A percentile compares a stretch with the other conserved stretches of the same genome.
Evolutionary conservation across 2,888 invertebrate species (phyloP).

Genomic region (Sipha maydis): DNA sequence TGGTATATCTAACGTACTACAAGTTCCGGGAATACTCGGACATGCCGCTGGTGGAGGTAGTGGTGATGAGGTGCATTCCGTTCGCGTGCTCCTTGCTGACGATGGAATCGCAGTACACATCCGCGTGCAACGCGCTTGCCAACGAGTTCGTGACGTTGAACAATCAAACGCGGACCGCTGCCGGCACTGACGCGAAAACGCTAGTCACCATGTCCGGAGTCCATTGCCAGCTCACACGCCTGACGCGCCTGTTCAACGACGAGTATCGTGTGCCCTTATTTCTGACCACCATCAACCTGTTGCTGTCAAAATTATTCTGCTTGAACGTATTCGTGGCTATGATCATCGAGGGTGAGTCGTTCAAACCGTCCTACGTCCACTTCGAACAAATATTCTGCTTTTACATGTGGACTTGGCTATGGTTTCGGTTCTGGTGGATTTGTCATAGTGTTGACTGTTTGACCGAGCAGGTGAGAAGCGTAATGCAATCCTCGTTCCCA

Average conservation of each 20-base stretch:
- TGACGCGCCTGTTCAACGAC: conserved; percentile 35
- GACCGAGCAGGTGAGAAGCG: no score
- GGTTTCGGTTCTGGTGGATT: conserved; percentile 38
- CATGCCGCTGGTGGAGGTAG: fast-evolving
- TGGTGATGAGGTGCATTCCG: not conserved
- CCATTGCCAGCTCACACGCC: conserved; percentile 14
- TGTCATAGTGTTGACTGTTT: no score
- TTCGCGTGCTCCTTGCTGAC: not conserved
- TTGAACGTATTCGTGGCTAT: conserved; percentile 15
- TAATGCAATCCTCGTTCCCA: no score
- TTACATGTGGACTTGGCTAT: not conserved
- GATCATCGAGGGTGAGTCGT: not conserved
- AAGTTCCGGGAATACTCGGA: not conserved
- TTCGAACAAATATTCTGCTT: not conserved
- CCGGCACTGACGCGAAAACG: not conserved
- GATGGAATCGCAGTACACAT: no score
- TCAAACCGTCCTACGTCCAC: not conserved
- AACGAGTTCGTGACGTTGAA: conserved; percentile 1
- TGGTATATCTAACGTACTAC: not conserved
- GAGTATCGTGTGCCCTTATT: conserved; percentile 30
- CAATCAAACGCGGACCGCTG: no score
- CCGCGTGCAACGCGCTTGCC: conserved; percentile 6
- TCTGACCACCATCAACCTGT: not conserved
- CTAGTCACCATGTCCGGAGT: not conserved
- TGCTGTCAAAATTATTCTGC: not conserved